Conservation (phyloP, 2,113 vertebrate species). For the Trochalopteron elliotii region DNA sequence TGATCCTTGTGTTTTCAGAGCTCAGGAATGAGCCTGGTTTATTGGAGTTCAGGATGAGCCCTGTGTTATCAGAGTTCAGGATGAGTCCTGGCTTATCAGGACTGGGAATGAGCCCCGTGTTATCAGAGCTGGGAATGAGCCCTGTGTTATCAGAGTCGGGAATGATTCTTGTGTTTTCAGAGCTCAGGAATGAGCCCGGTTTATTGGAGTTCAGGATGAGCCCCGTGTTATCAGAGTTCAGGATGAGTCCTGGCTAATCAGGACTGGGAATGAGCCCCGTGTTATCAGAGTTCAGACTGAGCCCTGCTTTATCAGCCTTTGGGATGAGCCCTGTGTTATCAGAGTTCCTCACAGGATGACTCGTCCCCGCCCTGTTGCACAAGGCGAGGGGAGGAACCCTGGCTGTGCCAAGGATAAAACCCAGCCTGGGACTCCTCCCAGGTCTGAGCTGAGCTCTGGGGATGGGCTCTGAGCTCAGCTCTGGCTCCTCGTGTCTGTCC, state of each 20-base stretch:
- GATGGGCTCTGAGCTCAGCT: background rate
- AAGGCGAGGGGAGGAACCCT: background rate
- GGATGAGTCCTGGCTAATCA: no score
- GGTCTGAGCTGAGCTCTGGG: background rate
- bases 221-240: background rate
- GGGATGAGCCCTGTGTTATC: no score
- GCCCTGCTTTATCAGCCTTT: no score
- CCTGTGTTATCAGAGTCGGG: background rate
- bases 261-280: no score
- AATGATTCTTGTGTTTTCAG: background rate
- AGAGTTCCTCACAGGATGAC: background rate
- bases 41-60: no score
- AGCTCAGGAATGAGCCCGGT: no score
- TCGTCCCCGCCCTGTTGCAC: background rate
- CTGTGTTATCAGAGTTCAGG: no score
- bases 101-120: no score
- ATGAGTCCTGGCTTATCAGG: background rate
- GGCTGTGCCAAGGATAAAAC: background rate
- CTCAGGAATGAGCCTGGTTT: background rate
- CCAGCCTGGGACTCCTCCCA: background rate
- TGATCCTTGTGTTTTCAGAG: no score
- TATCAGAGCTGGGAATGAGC: background rate
- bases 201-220: background rate
- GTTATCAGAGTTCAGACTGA: background rate
- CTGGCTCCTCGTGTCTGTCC: fast-evolving